phyloP scores from a whole-genome alignment of 2,888 invertebrate species.

The Acronicta psi region DNA sequence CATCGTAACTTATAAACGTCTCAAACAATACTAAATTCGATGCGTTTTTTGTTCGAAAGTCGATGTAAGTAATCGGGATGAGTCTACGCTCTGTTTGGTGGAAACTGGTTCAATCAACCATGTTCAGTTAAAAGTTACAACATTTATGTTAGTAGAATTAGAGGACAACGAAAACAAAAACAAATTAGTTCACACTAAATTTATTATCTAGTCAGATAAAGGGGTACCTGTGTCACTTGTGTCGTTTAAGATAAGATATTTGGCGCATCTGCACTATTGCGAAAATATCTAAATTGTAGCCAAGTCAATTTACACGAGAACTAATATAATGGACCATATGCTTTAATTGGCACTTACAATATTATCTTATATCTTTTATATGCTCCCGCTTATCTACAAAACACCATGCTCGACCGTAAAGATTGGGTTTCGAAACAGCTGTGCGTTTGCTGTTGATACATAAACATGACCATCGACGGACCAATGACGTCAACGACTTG shows the following conservation, averaged over 20 bases:
- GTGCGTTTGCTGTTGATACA: constrained; percentile 35
- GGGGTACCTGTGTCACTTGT: constrained; percentile 21
- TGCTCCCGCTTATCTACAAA: constrained; percentile 18
- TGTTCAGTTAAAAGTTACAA: too few species aligned
- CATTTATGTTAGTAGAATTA: constrained; percentile 10
- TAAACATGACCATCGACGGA: constrained; percentile 60
- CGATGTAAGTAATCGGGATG: too few species aligned
- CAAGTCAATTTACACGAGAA: constrained; percentile 10
- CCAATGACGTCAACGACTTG: constrained; percentile 74
- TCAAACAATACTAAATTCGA: too few species aligned
- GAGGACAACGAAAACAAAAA: constrained; percentile 21
- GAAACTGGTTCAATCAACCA: too few species aligned
- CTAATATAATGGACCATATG: constrained; percentile 7
- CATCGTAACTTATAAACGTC: too few species aligned
- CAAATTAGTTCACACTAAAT: constrained; percentile 25
- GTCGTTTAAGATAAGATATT: constrained; percentile 41
- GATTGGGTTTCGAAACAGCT: constrained; percentile 42
- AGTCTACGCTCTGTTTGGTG: too few species aligned
- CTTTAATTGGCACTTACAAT: constrained; percentile 10
- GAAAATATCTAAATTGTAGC: constrained; percentile 14
- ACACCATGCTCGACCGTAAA: constrained; percentile 15
- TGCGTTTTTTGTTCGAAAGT: too few species aligned
- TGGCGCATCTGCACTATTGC: constrained; percentile 4
- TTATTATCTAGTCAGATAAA: constrained; percentile 43
- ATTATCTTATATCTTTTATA: constrained; percentile 11